Conservation (phyloP, 2,113 vertebrate genomes). For the Baryphthengus martii region DNA sequence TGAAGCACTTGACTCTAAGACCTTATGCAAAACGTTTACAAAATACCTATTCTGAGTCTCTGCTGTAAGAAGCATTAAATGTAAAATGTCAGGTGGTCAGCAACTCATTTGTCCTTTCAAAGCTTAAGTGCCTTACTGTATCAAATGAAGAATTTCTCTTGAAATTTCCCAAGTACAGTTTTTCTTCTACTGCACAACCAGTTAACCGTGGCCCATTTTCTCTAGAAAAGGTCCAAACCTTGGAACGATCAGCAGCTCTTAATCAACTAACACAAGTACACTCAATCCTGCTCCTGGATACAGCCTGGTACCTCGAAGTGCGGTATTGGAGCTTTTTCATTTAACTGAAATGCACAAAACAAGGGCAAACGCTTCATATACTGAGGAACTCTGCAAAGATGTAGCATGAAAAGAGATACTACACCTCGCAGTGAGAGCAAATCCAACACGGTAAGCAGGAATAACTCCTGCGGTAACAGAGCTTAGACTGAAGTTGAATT, state of each 20-base stretch:
- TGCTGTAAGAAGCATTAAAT: not conserved
- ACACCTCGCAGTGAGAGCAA: not conserved
- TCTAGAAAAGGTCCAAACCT: not conserved
- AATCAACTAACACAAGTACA: not conserved
- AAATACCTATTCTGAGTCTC: not conserved
- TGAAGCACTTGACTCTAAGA: not conserved
- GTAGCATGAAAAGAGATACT: not conserved
- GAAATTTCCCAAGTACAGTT: not conserved
- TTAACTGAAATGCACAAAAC: not conserved
- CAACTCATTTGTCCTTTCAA: not conserved
- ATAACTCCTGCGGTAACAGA: not conserved
- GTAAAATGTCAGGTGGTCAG: accelerated
- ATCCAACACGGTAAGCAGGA: not conserved
- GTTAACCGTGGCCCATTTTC: not conserved
- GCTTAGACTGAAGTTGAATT: not conserved
- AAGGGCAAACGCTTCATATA: not conserved
- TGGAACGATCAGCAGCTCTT: not conserved
- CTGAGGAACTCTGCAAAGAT: not conserved
- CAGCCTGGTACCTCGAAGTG: not conserved
- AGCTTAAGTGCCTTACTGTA: not conserved
- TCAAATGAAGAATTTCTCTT: not conserved
- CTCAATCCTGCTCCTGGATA: not conserved
- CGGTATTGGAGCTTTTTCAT: not conserved
- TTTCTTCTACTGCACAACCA: not conserved
- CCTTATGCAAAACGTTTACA: not conserved